Percentiles rank a stretch among this genome's conserved stretches.
Conservation (phyloP, 2,888 invertebrate genomes). For the Synanthedon tipuliformis region DNA sequence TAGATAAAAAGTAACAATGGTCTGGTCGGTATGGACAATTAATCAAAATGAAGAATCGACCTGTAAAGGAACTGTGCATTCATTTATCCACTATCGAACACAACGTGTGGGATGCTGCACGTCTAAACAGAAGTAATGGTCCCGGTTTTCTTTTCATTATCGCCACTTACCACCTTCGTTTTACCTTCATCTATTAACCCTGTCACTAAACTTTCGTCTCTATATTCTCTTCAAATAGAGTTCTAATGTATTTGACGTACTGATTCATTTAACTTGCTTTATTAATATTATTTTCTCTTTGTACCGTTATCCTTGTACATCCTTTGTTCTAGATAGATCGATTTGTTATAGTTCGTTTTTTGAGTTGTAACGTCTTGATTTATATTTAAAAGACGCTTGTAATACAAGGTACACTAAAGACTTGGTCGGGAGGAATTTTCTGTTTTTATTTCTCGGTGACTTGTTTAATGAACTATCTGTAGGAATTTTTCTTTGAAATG, state of each 20-base stretch:
- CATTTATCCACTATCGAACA: constrained; percentile 41
- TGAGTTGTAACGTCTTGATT: constrained; percentile 1
- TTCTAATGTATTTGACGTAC: constrained; percentile 4
- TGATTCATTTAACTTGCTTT: constrained; percentile 16
- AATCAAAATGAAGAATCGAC: constrained; percentile 59
- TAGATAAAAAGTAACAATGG: constrained; percentile 45
- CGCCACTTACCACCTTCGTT: constrained; percentile 21
- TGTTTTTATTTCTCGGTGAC: too few relatives aligned
- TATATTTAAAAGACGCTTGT: background rate
- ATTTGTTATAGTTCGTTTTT: constrained; percentile 11
- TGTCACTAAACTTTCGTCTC: constrained; percentile 2
- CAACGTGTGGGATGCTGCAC: constrained; percentile 21
- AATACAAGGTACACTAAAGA: background rate
- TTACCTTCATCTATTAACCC: constrained; percentile 7
- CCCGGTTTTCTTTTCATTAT: constrained; percentile 46
- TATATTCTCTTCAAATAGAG: background rate
- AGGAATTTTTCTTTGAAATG: too few relatives aligned
- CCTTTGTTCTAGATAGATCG: constrained; percentile 19
- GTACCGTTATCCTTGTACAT: constrained; percentile 25
- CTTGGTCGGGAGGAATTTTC: too few relatives aligned
- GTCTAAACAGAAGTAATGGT: constrained; percentile 20
- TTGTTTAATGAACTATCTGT: too few relatives aligned
- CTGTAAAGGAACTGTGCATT: constrained; percentile 42
- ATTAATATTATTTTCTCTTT: constrained; percentile 40
- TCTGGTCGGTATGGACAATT: constrained; percentile 31